Conservation (phyloP, 2,113 vertebrate genomes). For the Castor canadensis region DNA sequence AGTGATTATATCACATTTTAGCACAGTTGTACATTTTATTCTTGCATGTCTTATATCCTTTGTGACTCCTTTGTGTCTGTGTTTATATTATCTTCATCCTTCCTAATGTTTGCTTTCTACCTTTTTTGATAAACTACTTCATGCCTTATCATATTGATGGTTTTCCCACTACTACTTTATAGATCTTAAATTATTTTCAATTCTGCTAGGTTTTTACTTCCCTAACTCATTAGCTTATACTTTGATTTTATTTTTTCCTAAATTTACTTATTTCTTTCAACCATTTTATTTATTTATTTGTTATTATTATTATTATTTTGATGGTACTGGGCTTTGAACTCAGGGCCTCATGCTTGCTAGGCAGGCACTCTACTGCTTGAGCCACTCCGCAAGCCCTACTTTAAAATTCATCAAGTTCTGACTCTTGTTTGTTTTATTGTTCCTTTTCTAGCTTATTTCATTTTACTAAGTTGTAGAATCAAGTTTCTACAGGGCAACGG, state of each 20-base stretch:
- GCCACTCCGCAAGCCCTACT: too few relatives aligned
- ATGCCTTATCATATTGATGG: background rate
- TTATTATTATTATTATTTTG: too few relatives aligned
- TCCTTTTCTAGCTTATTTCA: constrained; percentile 20
- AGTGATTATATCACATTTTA: background rate
- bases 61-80: too few relatives aligned
- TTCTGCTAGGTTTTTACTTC: background rate
- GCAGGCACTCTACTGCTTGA: too few relatives aligned
- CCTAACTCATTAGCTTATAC: constrained; percentile 2
- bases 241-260: too few relatives aligned
- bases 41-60: background rate
- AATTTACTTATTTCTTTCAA: too few relatives aligned
- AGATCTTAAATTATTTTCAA: constrained; percentile 27
- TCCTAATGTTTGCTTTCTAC: background rate
- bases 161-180: constrained; percentile 1
- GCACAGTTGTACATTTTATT: background rate
- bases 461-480: background rate
- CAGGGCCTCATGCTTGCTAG: too few relatives aligned
- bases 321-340: too few relatives aligned
- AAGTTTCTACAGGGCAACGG: background rate
- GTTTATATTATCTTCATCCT: background rate
- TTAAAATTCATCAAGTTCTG: constrained; percentile 19
- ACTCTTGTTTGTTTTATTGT: constrained; percentile 15
- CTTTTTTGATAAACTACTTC: background rate
- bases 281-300: too few relatives aligned